Percentiles rank a stretch among this genome's conserved stretches.
These are phyloP conservation scores for Globia sparganii DNA, from an alignment of 2,888 invertebrate genomes.

Conservation along the genomic window DNA sequence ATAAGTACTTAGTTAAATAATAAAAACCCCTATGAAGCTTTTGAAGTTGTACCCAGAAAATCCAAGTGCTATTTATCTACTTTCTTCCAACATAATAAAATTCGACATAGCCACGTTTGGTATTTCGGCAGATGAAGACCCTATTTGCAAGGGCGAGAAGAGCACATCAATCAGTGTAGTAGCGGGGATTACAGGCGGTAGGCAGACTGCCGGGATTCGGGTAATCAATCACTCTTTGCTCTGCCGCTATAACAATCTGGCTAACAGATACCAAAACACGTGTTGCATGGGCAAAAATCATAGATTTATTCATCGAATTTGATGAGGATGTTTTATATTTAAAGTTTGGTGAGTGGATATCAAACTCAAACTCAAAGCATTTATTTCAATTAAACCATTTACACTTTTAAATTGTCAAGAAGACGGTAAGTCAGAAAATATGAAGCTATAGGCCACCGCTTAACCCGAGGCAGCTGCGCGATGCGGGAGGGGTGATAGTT, in stretches of 20 bases:
- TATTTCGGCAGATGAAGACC: constrained; percentile 44
- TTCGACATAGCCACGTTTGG: not conserved
- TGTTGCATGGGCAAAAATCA: constrained; percentile 42
- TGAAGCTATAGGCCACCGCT: too few relatives aligned
- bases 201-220: constrained; percentile 47
- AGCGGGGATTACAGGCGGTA: constrained; percentile 52
- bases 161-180: constrained; percentile 57
- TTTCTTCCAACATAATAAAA: not conserved
- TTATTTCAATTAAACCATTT: too few relatives aligned
- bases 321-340: constrained; percentile 7
- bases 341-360: not conserved
- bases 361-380: too few relatives aligned
- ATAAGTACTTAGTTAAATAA: not conserved
- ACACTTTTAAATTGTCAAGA: too few relatives aligned
- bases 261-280: constrained; percentile 39
- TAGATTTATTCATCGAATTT: constrained; percentile 15
- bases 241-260: constrained; percentile 39
- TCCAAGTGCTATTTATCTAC: not conserved
- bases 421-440: too few relatives aligned
- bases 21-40: not conserved
- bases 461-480: too few relatives aligned
- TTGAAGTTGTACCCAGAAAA: not conserved
- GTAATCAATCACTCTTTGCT: constrained; percentile 60
- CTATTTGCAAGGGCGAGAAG: constrained; percentile 46
- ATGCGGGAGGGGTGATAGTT: too few relatives aligned